Base-by-base conservation (phyloP, 2,888 invertebrate genomes). In the Eueremaeus valkanovi region DNA sequence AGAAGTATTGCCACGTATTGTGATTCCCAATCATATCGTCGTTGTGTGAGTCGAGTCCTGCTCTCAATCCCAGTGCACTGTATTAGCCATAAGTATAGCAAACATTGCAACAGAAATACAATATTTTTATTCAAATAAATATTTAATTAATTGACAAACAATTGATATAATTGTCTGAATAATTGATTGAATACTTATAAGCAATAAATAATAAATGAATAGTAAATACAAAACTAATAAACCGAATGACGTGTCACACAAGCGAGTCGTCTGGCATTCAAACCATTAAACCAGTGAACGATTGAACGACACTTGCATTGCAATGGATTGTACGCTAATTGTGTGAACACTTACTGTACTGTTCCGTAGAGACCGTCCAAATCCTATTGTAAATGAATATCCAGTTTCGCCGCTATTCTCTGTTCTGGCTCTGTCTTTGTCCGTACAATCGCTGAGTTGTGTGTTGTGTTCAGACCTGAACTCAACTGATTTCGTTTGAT, bases 221-320 rank as follows among this genome's bases (percentile, higher is more conserved):
- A 61, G 3, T 58, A 24, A 58, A 58, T 58, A n/a, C n/a, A 21
- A 29, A 31, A 8, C 31, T 31, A 61, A 31, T 13, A 29, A 16
- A 61, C 29, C 11, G 61, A 18, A 51, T 33, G 61, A 61, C 61
- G 61, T 61, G 61, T 61, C 61, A 61, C 61, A 11, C 61, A 61
- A 31, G 2, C 13, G 16, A 61, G 33, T 18, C 27, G 18, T 29
- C 13, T 24, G 13, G 27, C 21, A 45, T 51, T 51, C 21, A 21
- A 21, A n/a, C 3, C 21, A 51, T n/a, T n/a, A n/a, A n/a, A n/a
- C n/a, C 51, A 51, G 36, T 36, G 6, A 11, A 36, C 11, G 36
- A 36, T 11, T 36, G 6, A 11, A 36, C 11, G 36, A 36, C 36
- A 36, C 5, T n/a, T n/a, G n/a, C n/a, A n/a, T n/a, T n/a, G n/a